Evolutionary conservation across 2,888 invertebrate species (phyloP).

Genomic region (Meta bourneti): DNA sequence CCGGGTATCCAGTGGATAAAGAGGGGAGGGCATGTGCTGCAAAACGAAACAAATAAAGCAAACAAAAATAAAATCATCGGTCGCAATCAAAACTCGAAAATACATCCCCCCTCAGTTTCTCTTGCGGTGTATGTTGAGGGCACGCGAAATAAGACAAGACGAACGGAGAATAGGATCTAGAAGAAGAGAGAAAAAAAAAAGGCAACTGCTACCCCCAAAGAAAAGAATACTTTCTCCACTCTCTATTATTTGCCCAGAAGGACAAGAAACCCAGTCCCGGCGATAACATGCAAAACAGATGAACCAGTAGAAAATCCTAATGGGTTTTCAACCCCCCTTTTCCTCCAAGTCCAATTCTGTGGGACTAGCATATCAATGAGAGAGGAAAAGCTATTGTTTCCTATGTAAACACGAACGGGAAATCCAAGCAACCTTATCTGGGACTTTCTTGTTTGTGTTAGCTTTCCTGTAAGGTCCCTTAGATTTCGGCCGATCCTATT

Average conservation of each 20-base stretch:
- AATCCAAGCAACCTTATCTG: slow-evolving; percentile 65
- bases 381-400: slow-evolving; percentile 73
- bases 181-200: slow-evolving; percentile 9
- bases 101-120: slow-evolving; percentile 48
- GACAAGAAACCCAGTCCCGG: slow-evolving; percentile 60
- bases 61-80: slow-evolving; percentile 39
- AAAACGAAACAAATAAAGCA: neutral
- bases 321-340: slow-evolving; percentile 56
- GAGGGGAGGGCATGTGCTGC: neutral
- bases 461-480: slow-evolving; percentile 64
- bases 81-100: slow-evolving; percentile 72
- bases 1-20: slow-evolving; percentile 14
- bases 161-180: slow-evolving; percentile 36
- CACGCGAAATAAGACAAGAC: slow-evolving; percentile 64
- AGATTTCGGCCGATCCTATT: slow-evolving; percentile 19
- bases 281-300: slow-evolving; percentile 76
- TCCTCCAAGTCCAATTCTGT: slow-evolving; percentile 66
- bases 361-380: slow-evolving; percentile 75
- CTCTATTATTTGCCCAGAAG: slow-evolving; percentile 73
- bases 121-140: slow-evolving; percentile 57
- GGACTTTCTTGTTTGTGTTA: slow-evolving; percentile 69
- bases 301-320: slow-evolving; percentile 75
- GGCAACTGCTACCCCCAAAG: neutral
- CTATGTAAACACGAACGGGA: slow-evolving; percentile 71
- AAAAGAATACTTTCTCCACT: slow-evolving; percentile 35